phyloP scores from a whole-genome alignment of 2,113 vertebrate species.

The Atherinomorus stipes region DNA sequence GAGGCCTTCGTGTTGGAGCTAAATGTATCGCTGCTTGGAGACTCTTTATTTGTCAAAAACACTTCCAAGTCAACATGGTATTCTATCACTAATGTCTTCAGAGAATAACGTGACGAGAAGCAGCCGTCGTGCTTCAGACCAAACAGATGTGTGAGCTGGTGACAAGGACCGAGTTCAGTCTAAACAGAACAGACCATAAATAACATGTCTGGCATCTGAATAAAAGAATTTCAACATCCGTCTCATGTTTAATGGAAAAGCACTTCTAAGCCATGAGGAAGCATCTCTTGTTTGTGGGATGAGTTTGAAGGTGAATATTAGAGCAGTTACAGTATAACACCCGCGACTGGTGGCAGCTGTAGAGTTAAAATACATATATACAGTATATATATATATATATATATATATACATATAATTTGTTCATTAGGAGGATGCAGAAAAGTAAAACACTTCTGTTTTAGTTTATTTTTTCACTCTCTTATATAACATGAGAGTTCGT shows the following conservation, averaged over 20 bases:
- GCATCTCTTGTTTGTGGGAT: background rate
- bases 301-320: background rate
- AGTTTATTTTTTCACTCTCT: background rate
- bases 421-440: slow-evolving; percentile 13
- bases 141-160: slow-evolving; percentile 37
- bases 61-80: slow-evolving; percentile 1
- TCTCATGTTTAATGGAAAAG: slow-evolving; percentile 24
- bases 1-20: slow-evolving; percentile 29
- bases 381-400: too few species aligned
- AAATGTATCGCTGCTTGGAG: slow-evolving; percentile 10
- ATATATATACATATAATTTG: too few species aligned
- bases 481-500: background rate
- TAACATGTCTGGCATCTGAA: slow-evolving; percentile 23
- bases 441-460: slow-evolving; percentile 3
- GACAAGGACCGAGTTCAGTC: slow-evolving; percentile 10
- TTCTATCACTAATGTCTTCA: slow-evolving; percentile 20
- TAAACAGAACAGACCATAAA: slow-evolving; percentile 1
- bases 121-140: slow-evolving; percentile 42
- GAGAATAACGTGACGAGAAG: slow-evolving; percentile 16
- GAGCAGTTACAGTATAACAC: background rate
- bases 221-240: slow-evolving; percentile 25
- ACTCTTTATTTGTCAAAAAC: slow-evolving; percentile 2
- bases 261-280: too few species aligned
- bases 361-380: too few species aligned
- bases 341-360: background rate